A percentile compares a stretch with the other conserved stretches of the same genome.
Evolutionary conservation across 2,113 vertebrate species (phyloP).

Genomic region (Varanus komodoensis): DNA sequence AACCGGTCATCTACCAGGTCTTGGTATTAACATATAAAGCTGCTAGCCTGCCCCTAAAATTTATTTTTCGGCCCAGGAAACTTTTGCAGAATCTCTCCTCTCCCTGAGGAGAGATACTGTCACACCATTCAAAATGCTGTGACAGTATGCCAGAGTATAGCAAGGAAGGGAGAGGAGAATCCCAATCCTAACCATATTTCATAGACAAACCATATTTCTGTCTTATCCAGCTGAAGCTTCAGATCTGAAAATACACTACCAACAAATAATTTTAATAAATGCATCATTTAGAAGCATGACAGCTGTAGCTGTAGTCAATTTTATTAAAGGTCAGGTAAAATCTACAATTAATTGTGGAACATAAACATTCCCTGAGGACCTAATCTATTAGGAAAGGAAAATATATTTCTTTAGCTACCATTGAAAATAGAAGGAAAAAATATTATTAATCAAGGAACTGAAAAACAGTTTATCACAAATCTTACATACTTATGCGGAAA

Average conservation of each 20-base stretch:
- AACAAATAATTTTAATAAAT: not conserved
- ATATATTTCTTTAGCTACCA: not conserved
- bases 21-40: too few relatives aligned
- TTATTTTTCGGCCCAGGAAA: not conserved
- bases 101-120: too few relatives aligned
- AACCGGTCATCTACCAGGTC: too few relatives aligned
- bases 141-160: not conserved
- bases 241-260: not conserved
- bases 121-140: not conserved
- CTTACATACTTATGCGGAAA: not conserved
- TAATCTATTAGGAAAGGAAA: not conserved
- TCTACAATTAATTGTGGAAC: not conserved
- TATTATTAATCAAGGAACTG: not conserved
- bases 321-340: not conserved
- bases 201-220: not conserved
- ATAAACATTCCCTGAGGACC: not conserved
- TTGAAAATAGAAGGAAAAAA: not conserved
- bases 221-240: not conserved
- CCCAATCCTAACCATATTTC: not conserved
- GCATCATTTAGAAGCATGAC: not conserved
- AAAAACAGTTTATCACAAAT: not conserved
- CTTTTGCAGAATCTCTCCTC: not conserved
- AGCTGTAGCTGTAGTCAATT: not conserved
- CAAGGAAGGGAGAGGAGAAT: not conserved
- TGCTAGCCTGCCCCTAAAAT: not conserved